phyloP scores from a whole-genome alignment of 2,888 invertebrate genomes.

The Temnothorax unifasciatus region DNA sequence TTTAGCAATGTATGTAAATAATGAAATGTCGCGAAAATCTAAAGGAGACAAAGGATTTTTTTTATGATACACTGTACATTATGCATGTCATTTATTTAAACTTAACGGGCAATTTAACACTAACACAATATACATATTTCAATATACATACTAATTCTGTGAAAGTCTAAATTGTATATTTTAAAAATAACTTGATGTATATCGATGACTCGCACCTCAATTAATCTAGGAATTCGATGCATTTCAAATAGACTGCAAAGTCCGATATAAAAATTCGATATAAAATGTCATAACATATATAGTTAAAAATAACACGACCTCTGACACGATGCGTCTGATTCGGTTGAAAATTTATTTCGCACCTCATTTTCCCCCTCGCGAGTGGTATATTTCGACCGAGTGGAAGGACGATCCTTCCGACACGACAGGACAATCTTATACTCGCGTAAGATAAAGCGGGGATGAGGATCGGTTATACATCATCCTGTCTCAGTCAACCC shows the following conservation, averaged over 20 bases:
- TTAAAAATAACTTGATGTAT: neutral
- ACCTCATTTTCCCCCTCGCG: constrained; percentile 63
- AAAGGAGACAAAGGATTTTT: neutral
- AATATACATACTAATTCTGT: neutral
- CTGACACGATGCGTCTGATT: constrained; percentile 33
- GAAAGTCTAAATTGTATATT: neutral
- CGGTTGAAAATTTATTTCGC: constrained; percentile 63
- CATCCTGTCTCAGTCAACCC: constrained; percentile 8
- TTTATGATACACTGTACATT: neutral
- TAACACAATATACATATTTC: neutral
- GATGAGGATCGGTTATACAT: neutral
- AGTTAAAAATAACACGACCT: neutral
- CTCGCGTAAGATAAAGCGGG: neutral
- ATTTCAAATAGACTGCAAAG: neutral
- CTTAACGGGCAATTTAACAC: neutral
- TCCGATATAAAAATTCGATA: neutral
- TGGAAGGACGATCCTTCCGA: constrained; percentile 52
- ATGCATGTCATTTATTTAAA: neutral
- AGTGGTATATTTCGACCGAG: constrained; percentile 56
- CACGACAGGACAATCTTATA: constrained; percentile 56
- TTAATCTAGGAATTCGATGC: neutral
- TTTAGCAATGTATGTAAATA: constrained; percentile 14
- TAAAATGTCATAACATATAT: neutral
- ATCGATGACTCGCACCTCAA: neutral
- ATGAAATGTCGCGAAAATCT: constrained; percentile 2